A percentile compares a stretch with the other conserved stretches of the same genome.
phyloP scores from a whole-genome alignment of 2,113 vertebrate genomes.

The Nibea albiflora region DNA sequence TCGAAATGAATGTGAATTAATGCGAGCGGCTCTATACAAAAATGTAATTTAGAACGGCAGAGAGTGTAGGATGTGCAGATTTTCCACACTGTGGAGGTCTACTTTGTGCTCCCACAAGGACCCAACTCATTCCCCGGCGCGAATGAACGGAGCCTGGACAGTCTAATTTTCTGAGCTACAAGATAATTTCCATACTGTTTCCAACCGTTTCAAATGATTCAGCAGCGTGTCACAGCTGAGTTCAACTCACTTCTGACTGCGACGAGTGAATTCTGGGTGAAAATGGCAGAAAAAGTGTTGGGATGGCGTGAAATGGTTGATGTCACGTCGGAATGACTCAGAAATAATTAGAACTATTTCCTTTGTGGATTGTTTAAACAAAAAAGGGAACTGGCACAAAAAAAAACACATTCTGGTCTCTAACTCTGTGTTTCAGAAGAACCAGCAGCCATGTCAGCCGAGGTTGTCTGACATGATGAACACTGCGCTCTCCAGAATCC shows the following conservation, averaged over 20 bases:
- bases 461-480: conserved; percentile 13
- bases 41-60: conserved; percentile 28
- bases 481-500: conserved; percentile 15
- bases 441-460: conserved; percentile 1
- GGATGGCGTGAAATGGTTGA: neutral
- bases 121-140: conserved; percentile 11
- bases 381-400: neutral
- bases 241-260: conserved; percentile 15
- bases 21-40: conserved; percentile 36
- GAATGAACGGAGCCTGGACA: conserved; percentile 3
- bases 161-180: conserved; percentile 36
- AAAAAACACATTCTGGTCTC: neutral
- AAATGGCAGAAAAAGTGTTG: neutral
- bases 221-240: conserved; percentile 5
- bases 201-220: conserved; percentile 45
- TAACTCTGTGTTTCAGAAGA: conserved; percentile 13
- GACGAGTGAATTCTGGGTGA: neutral
- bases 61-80: conserved; percentile 43
- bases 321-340: neutral
- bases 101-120: conserved; percentile 39
- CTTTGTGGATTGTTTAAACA: conserved; percentile 1
- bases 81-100: conserved; percentile 41
- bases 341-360: neutral
- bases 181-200: conserved; percentile 46
- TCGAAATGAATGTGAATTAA: conserved; percentile 16